These are phyloP conservation scores for Alcis repandata DNA, from an alignment of 2,888 invertebrate species.

Conservation along the genomic window DNA sequence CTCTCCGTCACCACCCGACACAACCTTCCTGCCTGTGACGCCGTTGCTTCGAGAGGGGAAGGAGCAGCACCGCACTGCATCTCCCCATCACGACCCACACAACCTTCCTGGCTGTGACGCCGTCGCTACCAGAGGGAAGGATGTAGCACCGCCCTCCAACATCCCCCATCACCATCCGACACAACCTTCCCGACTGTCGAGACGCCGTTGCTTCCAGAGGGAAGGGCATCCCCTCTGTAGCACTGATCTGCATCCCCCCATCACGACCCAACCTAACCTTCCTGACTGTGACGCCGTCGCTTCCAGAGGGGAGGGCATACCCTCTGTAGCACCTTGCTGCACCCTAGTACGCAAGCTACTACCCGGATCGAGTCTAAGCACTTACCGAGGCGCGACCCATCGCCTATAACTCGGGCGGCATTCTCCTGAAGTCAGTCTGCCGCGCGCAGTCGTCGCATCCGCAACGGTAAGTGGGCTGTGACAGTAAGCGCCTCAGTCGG, in stretches of 20 bases:
- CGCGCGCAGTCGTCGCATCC: not conserved
- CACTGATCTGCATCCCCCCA: too few relatives aligned
- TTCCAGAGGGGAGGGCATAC: conserved; percentile 37
- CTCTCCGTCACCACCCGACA: conserved; percentile 6
- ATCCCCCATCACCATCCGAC: too few relatives aligned
- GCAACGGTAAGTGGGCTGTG: not conserved
- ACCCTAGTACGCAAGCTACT: not conserved
- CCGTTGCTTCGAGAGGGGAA: too few relatives aligned
- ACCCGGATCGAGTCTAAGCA: not conserved
- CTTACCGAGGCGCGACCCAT: not conserved
- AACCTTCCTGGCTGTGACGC: too few relatives aligned
- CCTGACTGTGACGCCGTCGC: conserved; percentile 30
- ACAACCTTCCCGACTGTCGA: conserved; percentile 9
- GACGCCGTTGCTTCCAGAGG: too few relatives aligned
- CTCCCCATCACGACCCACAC: too few relatives aligned
- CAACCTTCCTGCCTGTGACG: too few relatives aligned
- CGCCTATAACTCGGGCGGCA: not conserved
- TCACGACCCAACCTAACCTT: too few relatives aligned
- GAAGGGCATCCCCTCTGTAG: too few relatives aligned
- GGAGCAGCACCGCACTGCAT: too few relatives aligned
- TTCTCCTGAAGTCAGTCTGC: not conserved
- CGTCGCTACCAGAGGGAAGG: too few relatives aligned
- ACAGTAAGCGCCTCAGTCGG: not conserved
- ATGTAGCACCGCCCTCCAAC: too few relatives aligned
- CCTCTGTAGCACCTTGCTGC: not conserved